A percentile compares a stretch with the other conserved stretches of the same genome.
These are phyloP conservation scores for Drosophila greeni DNA, from an alignment of 2,888 invertebrate species.

Conservation along the genomic window DNA sequence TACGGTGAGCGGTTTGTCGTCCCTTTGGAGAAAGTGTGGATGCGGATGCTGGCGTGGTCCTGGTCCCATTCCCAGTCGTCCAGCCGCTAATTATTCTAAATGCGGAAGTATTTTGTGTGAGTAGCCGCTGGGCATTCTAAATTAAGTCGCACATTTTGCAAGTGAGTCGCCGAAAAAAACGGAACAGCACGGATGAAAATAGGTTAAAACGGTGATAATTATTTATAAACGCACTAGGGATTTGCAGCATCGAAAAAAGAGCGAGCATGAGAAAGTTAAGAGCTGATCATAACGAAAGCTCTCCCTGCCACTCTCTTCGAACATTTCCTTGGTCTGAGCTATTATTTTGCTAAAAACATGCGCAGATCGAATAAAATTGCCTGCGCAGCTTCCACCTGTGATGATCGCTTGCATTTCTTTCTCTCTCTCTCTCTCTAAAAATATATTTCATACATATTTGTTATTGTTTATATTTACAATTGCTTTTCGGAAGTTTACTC, in stretches of 20 bases:
- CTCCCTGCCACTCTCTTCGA: slow-evolving; percentile 20
- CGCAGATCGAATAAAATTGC: slow-evolving; percentile 46
- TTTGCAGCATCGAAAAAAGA: slow-evolving; percentile 51
- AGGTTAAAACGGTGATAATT: slow-evolving; percentile 69
- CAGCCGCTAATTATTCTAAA: slow-evolving; percentile 68
- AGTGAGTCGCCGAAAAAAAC: slow-evolving; percentile 19
- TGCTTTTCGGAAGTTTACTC: slow-evolving; percentile 1
- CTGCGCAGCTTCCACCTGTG: slow-evolving; percentile 68
- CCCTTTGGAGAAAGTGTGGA: slow-evolving; percentile 35
- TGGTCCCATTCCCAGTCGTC: slow-evolving; percentile 55
- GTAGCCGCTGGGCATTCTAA: slow-evolving; percentile 41
- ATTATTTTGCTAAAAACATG: slow-evolving; percentile 62
- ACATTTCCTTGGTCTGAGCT: slow-evolving; percentile 6
- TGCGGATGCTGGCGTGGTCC: slow-evolving; percentile 52
- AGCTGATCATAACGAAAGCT: slow-evolving; percentile 18
- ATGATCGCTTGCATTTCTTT: slow-evolving; percentile 25
- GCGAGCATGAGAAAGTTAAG: slow-evolving; percentile 18
- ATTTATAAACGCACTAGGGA: slow-evolving; percentile 73
- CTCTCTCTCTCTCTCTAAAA: slow-evolving; percentile 24
- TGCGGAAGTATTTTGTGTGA: slow-evolving; percentile 68
- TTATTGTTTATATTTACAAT: slow-evolving; percentile 70
- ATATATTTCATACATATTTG: slow-evolving; percentile 58
- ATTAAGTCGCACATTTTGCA: slow-evolving; percentile 38
- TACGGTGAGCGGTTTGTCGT: slow-evolving; percentile 4
- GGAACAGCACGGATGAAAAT: slow-evolving; percentile 37